These are phyloP conservation scores for Ligdia adustata DNA, from an alignment of 2,888 invertebrate species.

Conservation along the genomic window DNA sequence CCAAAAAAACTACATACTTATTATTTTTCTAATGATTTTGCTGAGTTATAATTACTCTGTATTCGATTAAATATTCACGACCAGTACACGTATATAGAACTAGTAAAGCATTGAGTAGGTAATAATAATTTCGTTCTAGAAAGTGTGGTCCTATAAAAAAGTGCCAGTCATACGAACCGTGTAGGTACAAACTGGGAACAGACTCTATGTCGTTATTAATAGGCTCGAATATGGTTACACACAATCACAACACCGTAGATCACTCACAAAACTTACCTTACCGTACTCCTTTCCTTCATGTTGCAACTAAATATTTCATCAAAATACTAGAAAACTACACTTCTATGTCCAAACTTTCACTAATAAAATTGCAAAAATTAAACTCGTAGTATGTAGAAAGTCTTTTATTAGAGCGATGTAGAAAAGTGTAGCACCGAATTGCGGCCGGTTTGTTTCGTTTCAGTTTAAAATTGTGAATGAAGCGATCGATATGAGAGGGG, in stretches of 20 bases:
- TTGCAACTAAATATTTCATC: conserved; percentile 28
- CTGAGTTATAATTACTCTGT: too few relatives aligned
- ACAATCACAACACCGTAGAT: conserved; percentile 3
- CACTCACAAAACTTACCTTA: conserved; percentile 48
- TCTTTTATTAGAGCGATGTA: conserved; percentile 10
- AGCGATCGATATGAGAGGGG: conserved; percentile 47
- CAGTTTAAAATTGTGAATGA: conserved; percentile 50
- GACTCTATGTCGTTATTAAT: too few relatives aligned
- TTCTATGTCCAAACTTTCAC: conserved; percentile 43
- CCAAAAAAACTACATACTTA: too few relatives aligned
- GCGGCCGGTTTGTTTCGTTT: conserved; percentile 49
- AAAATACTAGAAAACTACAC: conserved; percentile 30
- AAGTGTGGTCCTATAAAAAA: too few relatives aligned
- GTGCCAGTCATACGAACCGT: too few relatives aligned
- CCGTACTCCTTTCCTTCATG: conserved; percentile 61
- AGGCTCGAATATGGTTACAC: too few relatives aligned
- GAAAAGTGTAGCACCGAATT: conserved; percentile 37
- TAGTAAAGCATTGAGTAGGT: too few relatives aligned
- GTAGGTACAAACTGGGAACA: too few relatives aligned
- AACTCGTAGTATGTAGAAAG: conserved; percentile 21
- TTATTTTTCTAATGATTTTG: too few relatives aligned
- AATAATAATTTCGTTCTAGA: too few relatives aligned
- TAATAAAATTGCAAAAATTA: conserved; percentile 24
- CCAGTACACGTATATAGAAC: too few relatives aligned
- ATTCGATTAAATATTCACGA: too few relatives aligned